phyloP scores from a whole-genome alignment of 2,888 invertebrate genomes.

The Ecliptopera silaceata region DNA sequence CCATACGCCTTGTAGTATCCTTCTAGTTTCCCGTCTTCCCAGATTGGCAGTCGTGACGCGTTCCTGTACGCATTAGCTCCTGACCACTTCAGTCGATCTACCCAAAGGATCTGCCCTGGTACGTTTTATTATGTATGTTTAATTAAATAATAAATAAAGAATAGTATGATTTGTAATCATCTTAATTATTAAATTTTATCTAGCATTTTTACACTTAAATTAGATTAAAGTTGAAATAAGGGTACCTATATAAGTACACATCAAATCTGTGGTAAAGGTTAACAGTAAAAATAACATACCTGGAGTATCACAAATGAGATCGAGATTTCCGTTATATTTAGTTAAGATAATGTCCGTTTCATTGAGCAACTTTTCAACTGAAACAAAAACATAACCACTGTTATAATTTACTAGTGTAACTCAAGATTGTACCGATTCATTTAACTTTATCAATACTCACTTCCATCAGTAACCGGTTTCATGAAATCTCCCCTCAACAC shows the following conservation, averaged over 20 bases:
- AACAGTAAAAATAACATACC: too few relatives aligned
- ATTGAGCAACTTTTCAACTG: constrained; percentile 87
- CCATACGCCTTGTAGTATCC: constrained; percentile 88
- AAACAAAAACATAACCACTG: constrained; percentile 35
- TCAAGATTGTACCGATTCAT: not conserved
- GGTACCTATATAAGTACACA: too few relatives aligned
- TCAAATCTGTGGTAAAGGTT: too few relatives aligned
- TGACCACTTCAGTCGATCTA: constrained; percentile 86
- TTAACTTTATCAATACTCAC: constrained; percentile 48
- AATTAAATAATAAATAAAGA: too few relatives aligned
- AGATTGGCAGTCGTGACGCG: constrained; percentile 81
- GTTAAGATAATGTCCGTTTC: constrained; percentile 86
- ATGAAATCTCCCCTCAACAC: constrained; percentile 87
- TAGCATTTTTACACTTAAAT: too few relatives aligned
- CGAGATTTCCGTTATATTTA: constrained; percentile 91
- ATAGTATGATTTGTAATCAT: too few relatives aligned
- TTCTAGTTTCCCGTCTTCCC: constrained; percentile 84
- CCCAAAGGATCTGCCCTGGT: constrained; percentile 89
- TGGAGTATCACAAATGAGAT: constrained; percentile 92
- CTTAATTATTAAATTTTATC: too few relatives aligned
- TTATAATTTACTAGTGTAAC: not conserved
- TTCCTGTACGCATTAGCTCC: constrained; percentile 82
- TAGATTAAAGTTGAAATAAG: too few relatives aligned
- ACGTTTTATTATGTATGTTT: constrained; percentile 2
- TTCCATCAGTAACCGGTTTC: constrained; percentile 87